Percentiles rank a stretch among this genome's conserved stretches.
Evolutionary conservation across 2,797 vertebrate genomes (phyloP).

Genomic region (Tiaroga cobitis): DNA sequence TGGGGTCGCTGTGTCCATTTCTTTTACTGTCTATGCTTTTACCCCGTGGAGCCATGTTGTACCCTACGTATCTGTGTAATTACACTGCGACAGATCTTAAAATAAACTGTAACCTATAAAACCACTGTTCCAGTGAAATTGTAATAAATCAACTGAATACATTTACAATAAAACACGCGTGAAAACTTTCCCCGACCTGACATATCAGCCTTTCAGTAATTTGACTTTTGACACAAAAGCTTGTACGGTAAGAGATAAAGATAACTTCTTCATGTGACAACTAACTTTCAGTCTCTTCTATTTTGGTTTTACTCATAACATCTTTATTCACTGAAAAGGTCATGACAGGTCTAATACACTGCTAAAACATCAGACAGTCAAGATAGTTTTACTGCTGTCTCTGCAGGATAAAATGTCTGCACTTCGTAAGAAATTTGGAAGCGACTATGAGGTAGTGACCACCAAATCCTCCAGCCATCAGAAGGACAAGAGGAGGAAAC

Average conservation of each 20-base stretch:
- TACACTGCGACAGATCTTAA: neutral
- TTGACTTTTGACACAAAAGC: neutral
- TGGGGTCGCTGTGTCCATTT: too few relatives aligned
- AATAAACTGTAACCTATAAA: neutral
- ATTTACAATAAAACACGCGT: neutral
- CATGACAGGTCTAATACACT: neutral
- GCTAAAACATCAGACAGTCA: slow-evolving; percentile 5
- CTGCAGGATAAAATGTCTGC: slow-evolving; percentile 92
- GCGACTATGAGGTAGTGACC: slow-evolving; percentile 99
- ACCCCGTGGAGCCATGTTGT: too few relatives aligned
- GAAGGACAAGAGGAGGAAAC: slow-evolving; percentile 87
- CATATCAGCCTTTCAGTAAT: neutral
- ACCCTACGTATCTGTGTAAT: neutral
- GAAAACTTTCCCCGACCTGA: neutral
- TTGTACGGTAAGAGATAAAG: neutral
- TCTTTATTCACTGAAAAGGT: slow-evolving; percentile 11
- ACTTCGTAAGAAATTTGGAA: slow-evolving; percentile 98
- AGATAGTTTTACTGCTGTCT: slow-evolving; percentile 64
- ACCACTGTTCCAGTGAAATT: too few relatives aligned
- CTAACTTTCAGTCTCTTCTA: neutral
- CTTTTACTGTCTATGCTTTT: too few relatives aligned
- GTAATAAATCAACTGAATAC: neutral
- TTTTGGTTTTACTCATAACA: neutral
- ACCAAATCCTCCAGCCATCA: slow-evolving; percentile 78
- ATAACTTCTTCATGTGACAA: neutral